Evolutionary conservation across 2,888 invertebrate genomes (phyloP).

Genomic region (Calameuta idolon): DNA sequence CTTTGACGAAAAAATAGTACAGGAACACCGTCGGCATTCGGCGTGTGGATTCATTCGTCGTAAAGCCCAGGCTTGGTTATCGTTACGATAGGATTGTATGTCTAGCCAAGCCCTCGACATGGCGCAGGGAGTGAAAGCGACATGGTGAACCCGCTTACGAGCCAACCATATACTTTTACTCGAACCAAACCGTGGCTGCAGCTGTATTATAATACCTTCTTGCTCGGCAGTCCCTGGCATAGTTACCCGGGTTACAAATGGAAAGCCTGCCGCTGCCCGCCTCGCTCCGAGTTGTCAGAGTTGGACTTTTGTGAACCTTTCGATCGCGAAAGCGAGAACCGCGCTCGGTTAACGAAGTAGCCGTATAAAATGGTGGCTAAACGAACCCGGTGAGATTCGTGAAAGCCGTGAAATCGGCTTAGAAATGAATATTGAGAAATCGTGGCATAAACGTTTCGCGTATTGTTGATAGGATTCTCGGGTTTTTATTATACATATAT

Average conservation of each 20-base stretch:
- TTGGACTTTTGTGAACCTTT: background rate
- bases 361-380: background rate
- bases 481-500: background rate
- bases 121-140: constrained; percentile 57
- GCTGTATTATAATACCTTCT: constrained; percentile 43
- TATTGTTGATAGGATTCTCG: background rate
- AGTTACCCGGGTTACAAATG: constrained; percentile 56
- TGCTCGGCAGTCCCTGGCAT: constrained; percentile 57
- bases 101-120: constrained; percentile 19
- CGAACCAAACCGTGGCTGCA: constrained; percentile 38
- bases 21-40: background rate
- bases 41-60: background rate
- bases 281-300: background rate
- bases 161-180: constrained; percentile 59
- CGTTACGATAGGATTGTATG: background rate
- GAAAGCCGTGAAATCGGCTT: background rate
- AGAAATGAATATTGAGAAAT: background rate
- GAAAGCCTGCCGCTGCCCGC: constrained; percentile 36
- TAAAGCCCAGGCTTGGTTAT: background rate
- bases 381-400: background rate
- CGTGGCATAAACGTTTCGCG: background rate
- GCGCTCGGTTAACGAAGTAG: background rate
- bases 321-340: background rate
- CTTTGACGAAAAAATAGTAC: background rate
- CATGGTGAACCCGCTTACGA: constrained; percentile 55